phyloP scores from a whole-genome alignment of 1,140 invertebrate species.

The Lasioglossum baleicum region DNA sequence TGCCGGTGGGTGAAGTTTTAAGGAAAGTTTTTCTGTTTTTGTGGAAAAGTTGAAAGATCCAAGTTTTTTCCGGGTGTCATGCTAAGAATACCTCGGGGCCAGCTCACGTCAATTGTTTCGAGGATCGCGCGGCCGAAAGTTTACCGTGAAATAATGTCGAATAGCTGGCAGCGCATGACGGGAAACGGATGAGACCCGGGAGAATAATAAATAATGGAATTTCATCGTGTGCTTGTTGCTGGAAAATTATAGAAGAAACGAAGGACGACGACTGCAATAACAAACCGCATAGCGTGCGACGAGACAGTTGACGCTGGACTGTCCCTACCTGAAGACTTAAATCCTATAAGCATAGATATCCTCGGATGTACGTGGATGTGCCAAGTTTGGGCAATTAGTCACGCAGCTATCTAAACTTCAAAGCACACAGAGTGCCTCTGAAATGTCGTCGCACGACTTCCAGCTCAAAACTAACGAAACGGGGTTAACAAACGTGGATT shows the following conservation, averaged over 20 bases:
- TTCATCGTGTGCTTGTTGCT: neutral
- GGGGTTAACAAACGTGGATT: neutral
- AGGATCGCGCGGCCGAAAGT: neutral
- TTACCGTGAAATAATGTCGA: neutral
- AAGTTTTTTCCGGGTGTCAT: constrained; percentile 7
- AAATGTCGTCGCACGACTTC: neutral
- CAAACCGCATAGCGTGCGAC: no score
- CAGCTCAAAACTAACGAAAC: neutral
- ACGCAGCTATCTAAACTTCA: neutral
- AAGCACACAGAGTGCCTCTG: neutral
- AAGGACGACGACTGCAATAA: no score
- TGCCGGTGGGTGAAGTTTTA: constrained; percentile 45
- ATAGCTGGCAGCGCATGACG: no score
- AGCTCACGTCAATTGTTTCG: constrained; percentile 7
- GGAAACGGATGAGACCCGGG: neutral
- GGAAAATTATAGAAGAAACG: neutral
- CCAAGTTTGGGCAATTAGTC: constrained; percentile 18
- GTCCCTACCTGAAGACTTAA: neutral
- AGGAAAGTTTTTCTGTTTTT: constrained; percentile 39
- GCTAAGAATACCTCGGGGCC: neutral
- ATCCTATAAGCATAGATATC: neutral
- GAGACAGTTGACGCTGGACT: no score
- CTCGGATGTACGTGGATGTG: neutral
- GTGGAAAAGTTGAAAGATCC: neutral
- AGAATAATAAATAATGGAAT: neutral